These are phyloP conservation scores for Heteromyza rotundicornis DNA, from an alignment of 2,888 invertebrate species.

Conservation along the genomic window DNA sequence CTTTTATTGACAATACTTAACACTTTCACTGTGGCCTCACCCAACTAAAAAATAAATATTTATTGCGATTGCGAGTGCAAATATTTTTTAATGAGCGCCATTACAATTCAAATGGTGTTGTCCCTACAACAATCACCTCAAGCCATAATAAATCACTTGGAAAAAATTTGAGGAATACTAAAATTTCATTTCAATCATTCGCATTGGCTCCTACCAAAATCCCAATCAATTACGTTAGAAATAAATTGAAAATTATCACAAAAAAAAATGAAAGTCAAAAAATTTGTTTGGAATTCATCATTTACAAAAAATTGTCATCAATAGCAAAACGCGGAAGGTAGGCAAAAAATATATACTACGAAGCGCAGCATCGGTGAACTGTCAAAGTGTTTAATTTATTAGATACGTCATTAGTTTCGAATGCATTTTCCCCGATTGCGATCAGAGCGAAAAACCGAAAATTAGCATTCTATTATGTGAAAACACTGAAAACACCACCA, in stretches of 20 bases:
- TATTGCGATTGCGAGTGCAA: not conserved
- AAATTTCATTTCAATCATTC: too few relatives aligned
- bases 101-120: not conserved
- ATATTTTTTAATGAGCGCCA: not conserved
- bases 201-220: too few relatives aligned
- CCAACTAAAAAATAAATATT: not conserved
- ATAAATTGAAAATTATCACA: not conserved
- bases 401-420: constrained; percentile 41
- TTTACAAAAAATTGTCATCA: too few relatives aligned
- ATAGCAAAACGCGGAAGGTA: not conserved
- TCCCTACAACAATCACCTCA: not conserved
- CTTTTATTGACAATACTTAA: not conserved
- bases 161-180: too few relatives aligned
- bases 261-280: too few relatives aligned
- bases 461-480: constrained; percentile 51
- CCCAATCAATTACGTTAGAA: too few relatives aligned
- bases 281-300: too few relatives aligned
- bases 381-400: constrained; percentile 55
- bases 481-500: constrained; percentile 16
- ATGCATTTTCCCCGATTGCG: constrained; percentile 21
- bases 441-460: constrained; percentile 31
- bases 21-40: not conserved
- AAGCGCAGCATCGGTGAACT: constrained; percentile 26
- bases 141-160: too few relatives aligned
- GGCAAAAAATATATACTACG: not conserved